Conservation (phyloP, 2,888 invertebrate genomes). For the Drosophila rellima region DNA sequence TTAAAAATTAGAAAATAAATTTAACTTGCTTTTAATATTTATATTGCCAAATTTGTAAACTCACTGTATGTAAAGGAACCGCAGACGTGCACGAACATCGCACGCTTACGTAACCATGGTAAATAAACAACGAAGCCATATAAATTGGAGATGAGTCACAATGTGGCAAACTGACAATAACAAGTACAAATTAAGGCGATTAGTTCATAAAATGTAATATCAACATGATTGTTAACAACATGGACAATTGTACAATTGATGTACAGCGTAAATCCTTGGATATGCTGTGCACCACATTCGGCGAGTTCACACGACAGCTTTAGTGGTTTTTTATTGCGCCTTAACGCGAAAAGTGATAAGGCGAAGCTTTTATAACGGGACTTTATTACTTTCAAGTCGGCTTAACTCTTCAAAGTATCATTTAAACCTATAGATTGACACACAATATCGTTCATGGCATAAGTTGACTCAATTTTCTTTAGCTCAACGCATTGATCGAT, state of each 20-base stretch:
- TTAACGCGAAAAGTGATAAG: not conserved
- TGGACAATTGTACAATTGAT: not conserved
- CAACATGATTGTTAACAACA: not conserved
- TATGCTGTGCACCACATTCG: not conserved
- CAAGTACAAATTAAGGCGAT: slow-evolving; percentile 4
- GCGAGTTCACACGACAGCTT: not conserved
- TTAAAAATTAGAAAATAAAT: slow-evolving; percentile 26
- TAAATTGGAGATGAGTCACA: slow-evolving; percentile 24
- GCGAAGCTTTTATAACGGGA: too few relatives aligned
- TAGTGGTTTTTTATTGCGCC: not conserved
- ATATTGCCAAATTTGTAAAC: slow-evolving; percentile 8
- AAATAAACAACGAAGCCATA: slow-evolving; percentile 73
- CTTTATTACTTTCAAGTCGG: too few relatives aligned
- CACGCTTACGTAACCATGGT: slow-evolving; percentile 63
- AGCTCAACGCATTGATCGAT: too few relatives aligned
- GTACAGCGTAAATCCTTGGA: not conserved
- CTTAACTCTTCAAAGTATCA: too few relatives aligned
- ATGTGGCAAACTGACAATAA: slow-evolving; percentile 21
- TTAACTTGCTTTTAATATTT: slow-evolving; percentile 21
- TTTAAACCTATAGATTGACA: too few relatives aligned
- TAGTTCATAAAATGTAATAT: not conserved
- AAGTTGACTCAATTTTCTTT: too few relatives aligned
- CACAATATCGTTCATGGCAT: too few relatives aligned
- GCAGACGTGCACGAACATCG: slow-evolving; percentile 29
- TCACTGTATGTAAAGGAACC: slow-evolving; percentile 41